Base-by-base conservation (phyloP, 2,888 invertebrate species). In the Brachyptera risi region DNA sequence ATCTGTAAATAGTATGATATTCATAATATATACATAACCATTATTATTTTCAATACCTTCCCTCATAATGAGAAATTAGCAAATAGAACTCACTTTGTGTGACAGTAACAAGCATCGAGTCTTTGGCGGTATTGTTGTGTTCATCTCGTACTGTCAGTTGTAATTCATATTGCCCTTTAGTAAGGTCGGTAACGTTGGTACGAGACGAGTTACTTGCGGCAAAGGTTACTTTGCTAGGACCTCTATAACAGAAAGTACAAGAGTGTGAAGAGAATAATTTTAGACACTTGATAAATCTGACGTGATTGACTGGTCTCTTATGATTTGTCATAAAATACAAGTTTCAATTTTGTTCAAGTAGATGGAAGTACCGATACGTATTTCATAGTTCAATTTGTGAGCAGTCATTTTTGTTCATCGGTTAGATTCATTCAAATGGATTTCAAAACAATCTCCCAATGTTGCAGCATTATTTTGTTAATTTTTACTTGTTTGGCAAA, bases 161-260 rank as follows among this genome's bases (percentile, higher is more conserved):
- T 73, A 93, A 90, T 59, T 83, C 78, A 71, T 96, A 96, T 60
- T 86, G 83, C 0, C 96, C 96, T 70, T 91, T 88, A 0, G 92
- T 92, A 38, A 93, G 78, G 1, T 82, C 81, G 0, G 91, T 90
- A 0, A 90, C 88, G 74, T 92, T 92, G 9, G 90, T 88, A 57
- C 83, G 74, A 0, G 85, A 83, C 69, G 81, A 80, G 72, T 87
- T 87, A 64, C 78, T 78, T 68, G 79, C 75, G 40, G 69, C 69
- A 38, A 80, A 74, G 50, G 71, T 70, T 2, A 73, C 77, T 67
- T 74, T 73, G 58, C 71, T 78, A n/a, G 83, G 83, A 0, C 83
- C 83, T 66, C 80, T 81, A 67, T 38, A 67, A 68, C 21, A 64
- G n/a, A n/a, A n/a, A n/a, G n/a, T n/a, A n/a, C n/a, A n/a, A n/a